Conservation (phyloP, 2,888 invertebrate species). For the Parnassius mnemosyne region DNA sequence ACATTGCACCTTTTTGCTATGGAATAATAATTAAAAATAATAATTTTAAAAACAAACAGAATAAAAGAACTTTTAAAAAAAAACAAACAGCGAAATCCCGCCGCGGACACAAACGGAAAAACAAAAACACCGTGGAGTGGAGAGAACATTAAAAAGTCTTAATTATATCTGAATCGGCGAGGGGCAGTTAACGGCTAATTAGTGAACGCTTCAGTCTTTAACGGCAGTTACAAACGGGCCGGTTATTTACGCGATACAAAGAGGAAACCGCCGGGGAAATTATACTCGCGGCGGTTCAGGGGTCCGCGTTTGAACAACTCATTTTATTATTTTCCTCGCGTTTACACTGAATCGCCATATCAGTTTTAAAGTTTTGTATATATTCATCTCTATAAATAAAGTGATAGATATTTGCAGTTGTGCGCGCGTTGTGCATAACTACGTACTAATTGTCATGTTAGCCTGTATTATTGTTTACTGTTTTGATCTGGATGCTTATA, state of each 20-base stretch:
- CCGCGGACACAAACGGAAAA: conserved; percentile 7
- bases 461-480: too few species aligned
- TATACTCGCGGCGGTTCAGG: background rate
- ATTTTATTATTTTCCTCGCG: conserved; percentile 5
- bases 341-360: too few species aligned
- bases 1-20: too few species aligned
- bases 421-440: too few species aligned
- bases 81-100: conserved; percentile 9
- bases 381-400: too few species aligned
- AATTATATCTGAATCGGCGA: conserved; percentile 15
- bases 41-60: conserved; percentile 13
- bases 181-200: conserved; percentile 22
- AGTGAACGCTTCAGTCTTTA: conserved; percentile 12
- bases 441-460: too few species aligned
- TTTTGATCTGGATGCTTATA: too few species aligned
- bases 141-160: conserved; percentile 20
- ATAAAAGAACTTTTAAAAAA: background rate
- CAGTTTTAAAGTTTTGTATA: too few species aligned
- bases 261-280: conserved; percentile 4
- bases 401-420: too few species aligned
- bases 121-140: conserved; percentile 6
- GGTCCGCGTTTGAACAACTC: background rate
- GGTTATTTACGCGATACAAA: conserved; percentile 25
- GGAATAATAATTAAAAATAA: conserved; percentile 6
- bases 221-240: conserved; percentile 19